A percentile compares a stretch with the other conserved stretches of the same genome.
Evolutionary conservation across 2,888 invertebrate genomes (phyloP).

Genomic region (Oligia latruncula): DNA sequence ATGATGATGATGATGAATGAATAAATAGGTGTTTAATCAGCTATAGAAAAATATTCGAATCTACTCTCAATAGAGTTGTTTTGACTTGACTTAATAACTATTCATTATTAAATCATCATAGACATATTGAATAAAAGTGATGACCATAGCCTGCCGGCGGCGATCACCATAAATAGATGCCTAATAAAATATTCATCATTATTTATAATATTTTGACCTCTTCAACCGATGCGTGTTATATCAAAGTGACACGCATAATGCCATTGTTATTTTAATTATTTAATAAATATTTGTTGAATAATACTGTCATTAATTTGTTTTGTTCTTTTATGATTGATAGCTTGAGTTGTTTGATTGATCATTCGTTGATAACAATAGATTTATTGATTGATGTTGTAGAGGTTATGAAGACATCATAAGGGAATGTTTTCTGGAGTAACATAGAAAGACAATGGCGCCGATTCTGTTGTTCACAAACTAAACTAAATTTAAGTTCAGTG

Average conservation of each 20-base stretch:
- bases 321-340: conserved; percentile 18
- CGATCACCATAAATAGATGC: conserved; percentile 7
- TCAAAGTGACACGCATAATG: neutral
- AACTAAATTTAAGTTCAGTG: too few species aligned
- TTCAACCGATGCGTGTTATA: neutral
- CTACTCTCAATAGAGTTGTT: neutral
- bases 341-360: conserved; percentile 15
- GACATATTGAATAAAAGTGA: conserved; percentile 2
- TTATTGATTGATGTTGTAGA: conserved; percentile 13
- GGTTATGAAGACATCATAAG: neutral
- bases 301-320: conserved; percentile 4
- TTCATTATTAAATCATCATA: conserved; percentile 7
- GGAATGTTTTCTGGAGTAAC: neutral
- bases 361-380: neutral
- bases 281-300: conserved; percentile 9
- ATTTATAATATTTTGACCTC: conserved; percentile 24
- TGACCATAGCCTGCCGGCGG: conserved; percentile 3
- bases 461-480: too few species aligned
- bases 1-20: too few species aligned
- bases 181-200: conserved; percentile 19
- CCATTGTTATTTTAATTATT: conserved; percentile 29
- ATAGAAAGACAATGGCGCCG: too few species aligned
- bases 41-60: neutral
- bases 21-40: too few species aligned
- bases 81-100: neutral